These are phyloP conservation scores for Crocallis elinguaria DNA, from an alignment of 2,888 invertebrate species.

Conservation along the genomic window DNA sequence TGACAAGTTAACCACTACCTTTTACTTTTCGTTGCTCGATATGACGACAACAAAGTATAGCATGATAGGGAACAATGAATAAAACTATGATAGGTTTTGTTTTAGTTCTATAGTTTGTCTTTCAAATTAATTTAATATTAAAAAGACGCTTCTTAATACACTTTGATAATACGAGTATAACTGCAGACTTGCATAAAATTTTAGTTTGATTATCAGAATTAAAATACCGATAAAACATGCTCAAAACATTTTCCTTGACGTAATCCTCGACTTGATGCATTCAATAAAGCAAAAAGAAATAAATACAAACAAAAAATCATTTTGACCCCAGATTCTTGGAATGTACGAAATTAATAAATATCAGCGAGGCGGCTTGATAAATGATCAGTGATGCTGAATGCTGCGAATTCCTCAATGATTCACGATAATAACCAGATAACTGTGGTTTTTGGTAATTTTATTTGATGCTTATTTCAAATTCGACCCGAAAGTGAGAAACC, in stretches of 20 bases:
- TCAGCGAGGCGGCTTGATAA: constrained; percentile 40
- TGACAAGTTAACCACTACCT: constrained; percentile 24
- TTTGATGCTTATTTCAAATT: not conserved
- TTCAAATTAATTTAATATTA: too few relatives aligned
- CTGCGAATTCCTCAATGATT: constrained; percentile 39
- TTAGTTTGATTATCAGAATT: not conserved
- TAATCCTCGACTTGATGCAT: not conserved
- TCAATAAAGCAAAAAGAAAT: constrained; percentile 5
- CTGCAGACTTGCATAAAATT: too few relatives aligned
- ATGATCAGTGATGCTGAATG: constrained; percentile 38
- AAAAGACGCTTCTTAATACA: too few relatives aligned
- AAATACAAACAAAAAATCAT: constrained; percentile 5
- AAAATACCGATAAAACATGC: not conserved
- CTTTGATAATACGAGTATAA: too few relatives aligned
- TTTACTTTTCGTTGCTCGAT: constrained; percentile 27
- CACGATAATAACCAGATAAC: constrained; percentile 33
- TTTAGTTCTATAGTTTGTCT: too few relatives aligned
- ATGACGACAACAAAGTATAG: constrained; percentile 4
- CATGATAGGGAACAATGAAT: too few relatives aligned
- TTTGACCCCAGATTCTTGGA: constrained; percentile 16
- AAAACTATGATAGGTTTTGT: too few relatives aligned
- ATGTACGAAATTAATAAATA: constrained; percentile 16
- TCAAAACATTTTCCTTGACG: not conserved
- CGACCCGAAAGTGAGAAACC: too few relatives aligned
- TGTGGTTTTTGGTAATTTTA: constrained; percentile 18